Evolutionary conservation across 2,888 invertebrate genomes (phyloP).

Genomic region (Panorpa germanica): DNA sequence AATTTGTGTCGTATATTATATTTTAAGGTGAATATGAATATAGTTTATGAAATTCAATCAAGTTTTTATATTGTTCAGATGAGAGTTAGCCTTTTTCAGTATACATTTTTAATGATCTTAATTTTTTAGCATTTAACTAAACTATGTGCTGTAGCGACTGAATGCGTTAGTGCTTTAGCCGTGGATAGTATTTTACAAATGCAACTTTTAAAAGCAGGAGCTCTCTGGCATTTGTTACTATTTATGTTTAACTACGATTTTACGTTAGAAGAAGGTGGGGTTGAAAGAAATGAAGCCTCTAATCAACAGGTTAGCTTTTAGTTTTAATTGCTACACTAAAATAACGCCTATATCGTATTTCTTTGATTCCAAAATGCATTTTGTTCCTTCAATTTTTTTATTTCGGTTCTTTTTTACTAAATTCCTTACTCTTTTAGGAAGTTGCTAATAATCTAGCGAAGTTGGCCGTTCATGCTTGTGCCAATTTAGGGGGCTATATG

Average conservation of each 20-base stretch:
- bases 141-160: constrained; percentile 72
- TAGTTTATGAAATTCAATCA: no score
- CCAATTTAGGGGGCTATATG: constrained; percentile 59
- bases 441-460: constrained; percentile 84
- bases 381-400: background rate
- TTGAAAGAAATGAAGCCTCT: constrained; percentile 62
- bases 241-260: constrained; percentile 91
- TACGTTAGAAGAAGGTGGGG: constrained; percentile 91
- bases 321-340: constrained; percentile 2
- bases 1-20: constrained; percentile 75
- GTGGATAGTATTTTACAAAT: constrained; percentile 74
- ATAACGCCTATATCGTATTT: constrained; percentile 2
- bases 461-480: constrained; percentile 67
- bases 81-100: no score
- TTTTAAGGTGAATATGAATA: constrained; percentile 42
- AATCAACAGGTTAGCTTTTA: constrained; percentile 44
- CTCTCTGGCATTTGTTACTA: constrained; percentile 77
- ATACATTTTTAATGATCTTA: no score
- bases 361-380: constrained; percentile 1
- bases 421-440: constrained; percentile 37
- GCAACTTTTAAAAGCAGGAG: constrained; percentile 67
- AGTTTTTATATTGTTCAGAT: no score
- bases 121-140: constrained; percentile 51
- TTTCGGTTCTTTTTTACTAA: background rate
- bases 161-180: constrained; percentile 74